Base-by-base conservation (phyloP, 2,113 vertebrate genomes). In the Indicator maculatus region DNA sequence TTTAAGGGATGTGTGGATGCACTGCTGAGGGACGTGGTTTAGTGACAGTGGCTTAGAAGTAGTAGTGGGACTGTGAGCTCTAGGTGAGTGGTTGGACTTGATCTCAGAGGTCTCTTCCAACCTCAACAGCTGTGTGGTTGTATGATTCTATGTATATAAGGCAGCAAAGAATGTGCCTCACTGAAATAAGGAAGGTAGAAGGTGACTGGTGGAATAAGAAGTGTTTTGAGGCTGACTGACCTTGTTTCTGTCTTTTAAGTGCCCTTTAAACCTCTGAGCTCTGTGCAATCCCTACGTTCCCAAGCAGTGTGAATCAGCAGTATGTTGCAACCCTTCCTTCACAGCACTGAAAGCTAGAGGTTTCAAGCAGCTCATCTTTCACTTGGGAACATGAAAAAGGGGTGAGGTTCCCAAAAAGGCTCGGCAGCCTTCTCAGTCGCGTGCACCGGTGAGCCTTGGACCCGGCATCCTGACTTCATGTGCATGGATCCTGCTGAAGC, bases 181-280 rank as follows among this genome's bases (percentile, higher is more conserved):
- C 21, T 41, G 66, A 63, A 38, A 18, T 23, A 24, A 39, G 53
- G 66, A 30, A 9, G 44, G 7, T 19, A 12, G 55, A 21, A 56
- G 17, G 33, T 31, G 69, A 41, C 24, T 28, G 31, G 9, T 45
- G 69, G 72, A 20, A 36, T 7, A 33, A 55, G 53, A 36, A 26
- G 44, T 5, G 26, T 27, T 67, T 33, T 1, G 2, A 15, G 17
- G 31, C 0, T 0, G 16, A 6, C 83, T 64, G 73, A 19, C 17
- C 21, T 31, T 13, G 17, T n/a, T 38, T 36, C 60, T 45, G 7
- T 67, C 69, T 64, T 58, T 23, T 15, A 14, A 19, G 41, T 16
- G 24, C 23, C 21, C 1, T 41, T 59, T 8, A 24, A 36, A 27
- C 1, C 3, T 15, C 30, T 31, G 77, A 79, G 78, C 59, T 63